A percentile compares a stretch with the other conserved stretches of the same genome.
Conservation (phyloP, 2,888 invertebrate species). For the Nomada fucata region DNA sequence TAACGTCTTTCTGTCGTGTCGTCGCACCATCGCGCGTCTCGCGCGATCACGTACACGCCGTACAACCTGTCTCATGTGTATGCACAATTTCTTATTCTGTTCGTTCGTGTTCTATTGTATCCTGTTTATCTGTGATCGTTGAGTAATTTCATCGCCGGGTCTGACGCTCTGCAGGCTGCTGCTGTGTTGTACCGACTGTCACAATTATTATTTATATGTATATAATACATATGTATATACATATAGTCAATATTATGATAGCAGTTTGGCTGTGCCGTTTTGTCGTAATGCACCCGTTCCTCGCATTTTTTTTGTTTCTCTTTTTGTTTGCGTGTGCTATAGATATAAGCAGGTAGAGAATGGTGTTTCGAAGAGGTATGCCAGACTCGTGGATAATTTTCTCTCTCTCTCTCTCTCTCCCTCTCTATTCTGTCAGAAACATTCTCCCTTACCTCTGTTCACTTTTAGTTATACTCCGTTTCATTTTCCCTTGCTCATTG, state of each 20-base stretch:
- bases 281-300: conserved; percentile 58
- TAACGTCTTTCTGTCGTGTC: not conserved
- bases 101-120: conserved; percentile 14
- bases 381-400: not conserved
- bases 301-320: conserved; percentile 45
- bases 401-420: not conserved
- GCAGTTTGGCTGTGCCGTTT: conserved; percentile 54
- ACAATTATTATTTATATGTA: conserved; percentile 35
- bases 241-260: conserved; percentile 45
- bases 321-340: not conserved
- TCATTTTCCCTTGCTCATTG: not conserved
- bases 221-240: conserved; percentile 29
- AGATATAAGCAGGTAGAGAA: conserved; percentile 1
- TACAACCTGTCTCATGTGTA: conserved; percentile 1
- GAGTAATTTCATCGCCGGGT: conserved; percentile 47
- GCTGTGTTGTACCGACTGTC: conserved; percentile 67
- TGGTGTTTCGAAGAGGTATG: not conserved
- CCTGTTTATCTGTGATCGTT: conserved; percentile 39
- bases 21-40: not conserved
- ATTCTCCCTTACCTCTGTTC: not conserved
- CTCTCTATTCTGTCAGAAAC: not conserved
- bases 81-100: conserved; percentile 31
- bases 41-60: not conserved
- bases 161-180: conserved; percentile 69
- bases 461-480: not conserved